phyloP scores from a whole-genome alignment of 2,888 invertebrate species.

The Syrphus vitripennis region DNA sequence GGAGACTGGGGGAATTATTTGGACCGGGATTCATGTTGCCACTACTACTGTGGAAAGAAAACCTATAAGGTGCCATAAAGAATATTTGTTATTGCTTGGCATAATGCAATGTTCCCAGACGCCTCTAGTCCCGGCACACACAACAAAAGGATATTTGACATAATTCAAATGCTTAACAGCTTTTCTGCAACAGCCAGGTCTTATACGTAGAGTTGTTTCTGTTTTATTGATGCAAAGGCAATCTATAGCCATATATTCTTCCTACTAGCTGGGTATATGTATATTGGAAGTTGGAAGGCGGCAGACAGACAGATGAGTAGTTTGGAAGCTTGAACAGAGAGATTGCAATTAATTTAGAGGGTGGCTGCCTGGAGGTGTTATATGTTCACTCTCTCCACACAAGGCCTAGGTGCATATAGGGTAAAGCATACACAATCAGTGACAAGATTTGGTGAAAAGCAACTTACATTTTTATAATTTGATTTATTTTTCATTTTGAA shows the following conservation, averaged over 20 bases:
- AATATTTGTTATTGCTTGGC: slow-evolving; percentile 67
- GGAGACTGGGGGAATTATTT: background rate
- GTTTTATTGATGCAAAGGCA: slow-evolving; percentile 49
- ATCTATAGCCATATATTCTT: background rate
- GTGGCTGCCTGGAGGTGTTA: slow-evolving; percentile 3
- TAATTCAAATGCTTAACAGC: slow-evolving; percentile 70
- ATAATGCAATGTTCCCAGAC: slow-evolving; percentile 57
- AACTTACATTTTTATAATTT: background rate
- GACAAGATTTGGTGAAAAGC: background rate
- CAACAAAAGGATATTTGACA: slow-evolving; percentile 65
- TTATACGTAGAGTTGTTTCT: slow-evolving; percentile 19
- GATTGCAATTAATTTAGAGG: slow-evolving; percentile 60
- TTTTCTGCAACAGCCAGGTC: slow-evolving; percentile 32
- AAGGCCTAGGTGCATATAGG: background rate
- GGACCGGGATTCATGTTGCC: background rate
- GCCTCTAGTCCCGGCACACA: slow-evolving; percentile 48
- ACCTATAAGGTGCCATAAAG: slow-evolving; percentile 63
- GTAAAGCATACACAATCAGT: background rate
- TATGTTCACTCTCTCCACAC: background rate
- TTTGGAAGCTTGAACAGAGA: background rate
- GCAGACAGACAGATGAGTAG: slow-evolving; percentile 35
- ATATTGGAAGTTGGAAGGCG: slow-evolving; percentile 12
- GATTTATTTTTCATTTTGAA: too few species aligned
- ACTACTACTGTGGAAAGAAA: slow-evolving; percentile 21
- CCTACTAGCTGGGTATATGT: background rate